Conservation (phyloP, 1,140 invertebrate species). For the Monochamus saltuarius region DNA sequence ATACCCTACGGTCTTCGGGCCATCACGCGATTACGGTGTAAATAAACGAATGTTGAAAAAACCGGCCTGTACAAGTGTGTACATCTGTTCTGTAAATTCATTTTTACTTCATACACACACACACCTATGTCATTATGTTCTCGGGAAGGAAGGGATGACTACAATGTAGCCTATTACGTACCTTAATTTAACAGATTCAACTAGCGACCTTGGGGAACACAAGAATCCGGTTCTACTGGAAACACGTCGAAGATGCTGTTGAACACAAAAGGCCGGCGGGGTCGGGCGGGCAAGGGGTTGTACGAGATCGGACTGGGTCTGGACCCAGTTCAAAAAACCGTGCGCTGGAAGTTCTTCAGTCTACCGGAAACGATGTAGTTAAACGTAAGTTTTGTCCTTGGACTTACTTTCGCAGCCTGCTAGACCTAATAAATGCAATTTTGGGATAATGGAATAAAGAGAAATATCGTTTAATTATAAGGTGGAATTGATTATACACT, state of each 20-base stretch:
- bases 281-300: neutral
- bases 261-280: constrained; percentile 27
- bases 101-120: too few relatives aligned
- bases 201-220: constrained; percentile 38
- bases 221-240: constrained; percentile 45
- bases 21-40: neutral
- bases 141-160: constrained; percentile 11
- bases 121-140: constrained; percentile 6
- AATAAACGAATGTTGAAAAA: constrained; percentile 17
- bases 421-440: too few relatives aligned
- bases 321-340: constrained; percentile 8
- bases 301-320: constrained; percentile 11
- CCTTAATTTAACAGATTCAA: constrained; percentile 36
- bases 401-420: too few relatives aligned
- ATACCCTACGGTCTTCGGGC: too few relatives aligned
- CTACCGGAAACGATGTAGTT: constrained; percentile 3
- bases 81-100: too few relatives aligned
- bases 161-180: constrained; percentile 31
- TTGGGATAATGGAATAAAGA: too few relatives aligned
- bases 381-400: too few relatives aligned
- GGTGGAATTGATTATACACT: too few relatives aligned
- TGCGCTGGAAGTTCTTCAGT: neutral
- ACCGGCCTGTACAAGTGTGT: constrained; percentile 9
- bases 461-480: too few relatives aligned
- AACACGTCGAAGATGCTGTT: constrained; percentile 32